phyloP scores from a whole-genome alignment of 1,140 invertebrate genomes.

The Drosophila elegans region DNA sequence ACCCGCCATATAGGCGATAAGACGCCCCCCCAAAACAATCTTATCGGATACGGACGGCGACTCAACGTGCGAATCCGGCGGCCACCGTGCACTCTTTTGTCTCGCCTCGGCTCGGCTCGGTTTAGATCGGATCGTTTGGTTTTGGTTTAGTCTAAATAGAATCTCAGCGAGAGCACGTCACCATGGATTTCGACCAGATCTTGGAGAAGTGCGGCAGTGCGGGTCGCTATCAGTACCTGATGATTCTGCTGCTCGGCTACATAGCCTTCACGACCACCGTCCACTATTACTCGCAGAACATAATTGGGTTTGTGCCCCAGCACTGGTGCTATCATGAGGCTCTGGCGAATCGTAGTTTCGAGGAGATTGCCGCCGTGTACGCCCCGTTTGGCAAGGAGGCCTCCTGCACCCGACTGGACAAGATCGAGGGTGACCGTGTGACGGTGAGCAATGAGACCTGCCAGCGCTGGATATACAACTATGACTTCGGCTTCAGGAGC shows the following conservation, averaged over 20 bases:
- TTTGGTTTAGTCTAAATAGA: constrained; percentile 64
- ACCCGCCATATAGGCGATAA: constrained; percentile 46
- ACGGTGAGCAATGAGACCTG: constrained; percentile 67
- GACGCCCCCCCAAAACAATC: constrained; percentile 55
- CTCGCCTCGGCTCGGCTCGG: constrained; percentile 5
- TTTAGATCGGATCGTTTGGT: constrained; percentile 7
- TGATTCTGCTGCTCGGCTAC: constrained; percentile 86
- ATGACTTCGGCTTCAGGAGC: constrained; percentile 85
- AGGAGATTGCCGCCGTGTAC: constrained; percentile 66
- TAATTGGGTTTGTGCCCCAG: constrained; percentile 85
- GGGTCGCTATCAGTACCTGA: constrained; percentile 86
- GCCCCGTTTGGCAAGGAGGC: constrained; percentile 53
- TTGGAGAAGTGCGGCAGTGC: constrained; percentile 87
- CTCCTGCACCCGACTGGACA: constrained; percentile 58
- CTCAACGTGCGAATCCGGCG: constrained; percentile 44
- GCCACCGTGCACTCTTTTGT: constrained; percentile 20
- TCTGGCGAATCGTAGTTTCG: constrained; percentile 59
- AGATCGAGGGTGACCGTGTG: constrained; percentile 35
- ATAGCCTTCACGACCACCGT: constrained; percentile 86
- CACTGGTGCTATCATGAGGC: constrained; percentile 83
- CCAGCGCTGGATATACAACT: constrained; percentile 85
- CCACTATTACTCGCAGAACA: constrained; percentile 86
- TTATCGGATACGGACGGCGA: constrained; percentile 46
- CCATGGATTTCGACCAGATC: constrained; percentile 86
- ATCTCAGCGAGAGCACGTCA: constrained; percentile 56